Percentiles rank a stretch among this genome's conserved stretches.
These are phyloP conservation scores for Bradysia coprophila DNA, from an alignment of 1,140 invertebrate species.

Conservation along the genomic window DNA sequence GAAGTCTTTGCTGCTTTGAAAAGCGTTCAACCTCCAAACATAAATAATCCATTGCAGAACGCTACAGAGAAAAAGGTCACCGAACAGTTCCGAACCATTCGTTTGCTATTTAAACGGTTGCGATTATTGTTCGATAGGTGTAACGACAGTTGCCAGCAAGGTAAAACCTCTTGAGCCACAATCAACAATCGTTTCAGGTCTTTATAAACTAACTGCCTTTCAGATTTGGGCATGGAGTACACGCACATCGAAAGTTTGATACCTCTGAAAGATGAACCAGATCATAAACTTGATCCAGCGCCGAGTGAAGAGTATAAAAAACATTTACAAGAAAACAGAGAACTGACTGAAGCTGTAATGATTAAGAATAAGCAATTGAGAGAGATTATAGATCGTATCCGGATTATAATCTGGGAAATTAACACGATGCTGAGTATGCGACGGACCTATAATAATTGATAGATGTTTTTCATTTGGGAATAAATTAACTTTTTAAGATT, in stretches of 20 bases:
- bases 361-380: slow-evolving; percentile 82
- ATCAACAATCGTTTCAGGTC: too few species aligned
- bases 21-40: slow-evolving; percentile 37
- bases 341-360: slow-evolving; percentile 52
- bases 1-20: slow-evolving; percentile 76
- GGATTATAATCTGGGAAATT: slow-evolving; percentile 88
- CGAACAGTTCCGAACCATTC: slow-evolving; percentile 59
- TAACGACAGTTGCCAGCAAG: slow-evolving; percentile 55
- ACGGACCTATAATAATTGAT: slow-evolving; percentile 48
- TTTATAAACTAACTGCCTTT: too few species aligned
- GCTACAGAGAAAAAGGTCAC: slow-evolving; percentile 73
- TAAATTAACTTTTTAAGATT: too few species aligned
- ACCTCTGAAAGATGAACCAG: slow-evolving; percentile 60
- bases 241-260: slow-evolving; percentile 80
- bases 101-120: slow-evolving; percentile 63
- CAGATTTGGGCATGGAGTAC: slow-evolving; percentile 66
- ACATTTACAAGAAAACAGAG: slow-evolving; percentile 20
- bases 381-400: slow-evolving; percentile 80
- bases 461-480: too few species aligned
- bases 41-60: slow-evolving; percentile 35
- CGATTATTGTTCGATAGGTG: slow-evolving; percentile 80
- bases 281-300: slow-evolving; percentile 11
- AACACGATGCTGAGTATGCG: slow-evolving; percentile 93
- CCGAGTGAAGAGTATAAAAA: slow-evolving; percentile 22
- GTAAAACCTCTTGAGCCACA: too few species aligned